Evolutionary conservation across 2,113 vertebrate genomes (phyloP), one percentile per base, ranked within the genome.

Genomic region (Rhombomys opimus): DNA sequence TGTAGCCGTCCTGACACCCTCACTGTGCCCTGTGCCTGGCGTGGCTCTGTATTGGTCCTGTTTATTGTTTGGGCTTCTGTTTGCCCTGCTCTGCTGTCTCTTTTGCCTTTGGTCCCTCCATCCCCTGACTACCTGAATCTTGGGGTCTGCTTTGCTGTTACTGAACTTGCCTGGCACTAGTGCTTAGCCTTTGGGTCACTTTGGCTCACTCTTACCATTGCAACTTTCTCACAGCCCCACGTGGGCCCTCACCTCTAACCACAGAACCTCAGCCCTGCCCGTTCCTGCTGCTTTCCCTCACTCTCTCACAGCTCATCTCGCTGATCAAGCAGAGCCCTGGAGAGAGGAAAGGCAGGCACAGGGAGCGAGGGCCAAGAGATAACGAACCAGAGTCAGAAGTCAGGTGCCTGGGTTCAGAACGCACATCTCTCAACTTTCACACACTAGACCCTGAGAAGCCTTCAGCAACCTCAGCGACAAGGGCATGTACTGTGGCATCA

Each of bases 391-490:
- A 32, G 59, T 13, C 2, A 20, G 20, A 38, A 17, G 54, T 85
- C 57, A 76, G 22, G 59, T 38, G 1, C 13, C 32, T 6, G 68
- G 7, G n/a, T n/a, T n/a, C 41, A 52, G 54, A 50, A 27, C 35
- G 15, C 11, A 18, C 1, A 12, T 9, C 20, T 57, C 1, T 30
- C 38, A 32, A 8, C 32, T 25, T 1, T 14, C 8, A 25, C 38
- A 73, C 52, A 5, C 68, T 30, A 14, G 30, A 68, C 38, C n/a
- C 63, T 3, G 25, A 30, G 1, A 9, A 1, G 2, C 4, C 25
- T 22, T 2, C 32, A 32, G 87, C 50, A 30, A 23, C 61, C 17
- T 0, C 1, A 22, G 87, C 5, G 14, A 17, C 30, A 23, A 68
- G 68, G 17, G 65, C 5, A 23, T 35, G 30, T 4, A 3, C 68